These are phyloP conservation scores for Jacana jacana DNA, from an alignment of 2,113 vertebrate species.

Conservation along the genomic window DNA sequence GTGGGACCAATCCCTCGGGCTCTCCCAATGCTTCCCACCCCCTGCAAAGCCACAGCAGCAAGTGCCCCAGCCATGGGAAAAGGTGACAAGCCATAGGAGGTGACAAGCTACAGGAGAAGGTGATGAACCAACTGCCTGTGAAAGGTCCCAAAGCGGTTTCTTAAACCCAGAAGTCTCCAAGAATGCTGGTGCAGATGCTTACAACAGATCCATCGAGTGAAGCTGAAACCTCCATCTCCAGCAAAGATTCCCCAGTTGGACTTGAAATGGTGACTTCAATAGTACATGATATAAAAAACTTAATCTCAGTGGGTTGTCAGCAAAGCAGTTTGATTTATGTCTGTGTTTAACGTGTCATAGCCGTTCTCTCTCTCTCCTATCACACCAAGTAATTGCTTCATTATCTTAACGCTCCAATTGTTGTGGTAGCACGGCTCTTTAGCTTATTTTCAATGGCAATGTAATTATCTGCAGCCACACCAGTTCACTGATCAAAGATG, in stretches of 20 bases:
- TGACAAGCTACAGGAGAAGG: background rate
- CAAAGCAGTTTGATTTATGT: background rate
- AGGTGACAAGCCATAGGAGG: background rate
- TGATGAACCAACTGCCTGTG: background rate
- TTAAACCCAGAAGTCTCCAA: background rate
- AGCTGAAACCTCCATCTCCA: background rate
- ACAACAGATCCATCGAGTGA: background rate
- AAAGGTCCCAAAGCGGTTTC: background rate
- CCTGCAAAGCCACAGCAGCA: background rate
- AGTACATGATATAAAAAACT: background rate
- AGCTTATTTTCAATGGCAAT: background rate
- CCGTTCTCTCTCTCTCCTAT: background rate
- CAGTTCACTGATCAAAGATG: background rate
- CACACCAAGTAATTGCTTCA: background rate
- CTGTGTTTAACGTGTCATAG: accelerated
- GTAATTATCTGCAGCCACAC: background rate
- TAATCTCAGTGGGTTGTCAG: background rate
- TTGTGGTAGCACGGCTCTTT: accelerated
- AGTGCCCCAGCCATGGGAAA: background rate
- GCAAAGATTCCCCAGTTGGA: background rate
- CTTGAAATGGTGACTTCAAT: background rate
- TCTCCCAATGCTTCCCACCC: background rate
- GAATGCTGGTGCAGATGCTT: accelerated
- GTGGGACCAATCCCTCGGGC: accelerated
- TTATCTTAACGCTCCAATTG: background rate